Evolutionary conservation across 2,888 invertebrate species (phyloP), one percentile per base, ranked within the genome.

Genomic region (Ferrisia virgata): DNA sequence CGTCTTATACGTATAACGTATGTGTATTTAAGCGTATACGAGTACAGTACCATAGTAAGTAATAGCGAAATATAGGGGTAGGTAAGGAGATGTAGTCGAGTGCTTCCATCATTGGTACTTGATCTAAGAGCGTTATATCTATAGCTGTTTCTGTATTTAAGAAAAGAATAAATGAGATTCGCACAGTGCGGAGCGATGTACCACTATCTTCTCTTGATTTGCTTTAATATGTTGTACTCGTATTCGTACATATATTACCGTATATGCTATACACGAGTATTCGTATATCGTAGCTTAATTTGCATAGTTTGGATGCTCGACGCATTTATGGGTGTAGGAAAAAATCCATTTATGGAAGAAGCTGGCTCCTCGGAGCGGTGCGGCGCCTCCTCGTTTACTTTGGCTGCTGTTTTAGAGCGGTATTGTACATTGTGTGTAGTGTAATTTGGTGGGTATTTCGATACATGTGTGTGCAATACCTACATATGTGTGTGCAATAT

Each of bases 331-430:
- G 47, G 18, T 47, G 4, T 0, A 31, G 28, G 69, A 69, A 82
- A n/a, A 82, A 82, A 82, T 82, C 82, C 82, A 82, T 82, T 82
- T 82, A 69, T 82, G 25, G 69, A 82, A 64, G 82, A 82, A 82
- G 28, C 40, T 13, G 9, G 40, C 40, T 40, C 13, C n/a, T n/a
- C n/a, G n/a, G n/a, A n/a, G n/a, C n/a, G 40, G 11, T 13, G 2
- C 58, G 81, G 82, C 82, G 82, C 82, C 82, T 82, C 82, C 82
- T 82, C 69, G 82, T 82, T 82, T 82, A 64, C 82, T 82, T 82
- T 82, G 28, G 40, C 22, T 25, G 39, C 33, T 33, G 64, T 22
- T 69, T 82, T 6, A 25, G 9, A 47, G 47, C n/a, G n/a, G n/a
- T 47, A 43, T 6, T 33, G 15, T 76, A 76, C 31, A 8, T 36